Base-by-base conservation (phyloP, 2,888 invertebrate species). In the Pachymerium ferrugineum region DNA sequence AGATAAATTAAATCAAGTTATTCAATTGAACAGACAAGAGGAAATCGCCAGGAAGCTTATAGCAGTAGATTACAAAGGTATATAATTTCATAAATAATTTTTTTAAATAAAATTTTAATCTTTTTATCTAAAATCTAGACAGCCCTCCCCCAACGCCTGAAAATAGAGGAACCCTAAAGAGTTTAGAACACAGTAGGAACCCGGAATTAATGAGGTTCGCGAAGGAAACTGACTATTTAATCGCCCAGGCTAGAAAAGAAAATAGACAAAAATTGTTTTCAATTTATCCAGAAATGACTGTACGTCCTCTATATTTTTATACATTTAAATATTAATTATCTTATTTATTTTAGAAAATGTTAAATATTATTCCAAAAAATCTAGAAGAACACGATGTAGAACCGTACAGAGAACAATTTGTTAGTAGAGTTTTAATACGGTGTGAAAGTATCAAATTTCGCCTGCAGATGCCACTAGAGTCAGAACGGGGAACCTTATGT, bases 141-240 rank as follows among this genome's bases (percentile, higher is more conserved):
- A 76, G 74, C 38, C 77, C 77, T 35, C 75, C 76, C 29, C 69
- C 76, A 35, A 76, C 78, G 16, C 77, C 77, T 16, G 77, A 77
- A 74, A 76, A 76, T 47, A 76, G 76, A 70, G 93, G 93, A 4
- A 94, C 94, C 0, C 84, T 94, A 0, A 92, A 93, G 81, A 93
- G 93, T 0, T 85, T 94, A 67, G 94, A 95, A 80, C 93, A 94
- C 81, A 93, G 93, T 79, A 91, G 94, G 89, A 94, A 94, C 84
- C 94, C 95, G 0, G 92, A 94, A 79, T 84, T 95, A 73, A 92
- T 93, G 81, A 90, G 91, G 81, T 96, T 95, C 82, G 91, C 94
- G 0, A 87, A 93, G 35, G 95, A 96, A 85, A 94, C 94, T 0
- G 95, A 95, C 79, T 87, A 89, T 77, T 91, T 93, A 25, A 92